These are phyloP conservation scores for Sebastes steindachneri DNA, from an alignment of 2,797 vertebrate genomes.

Conservation along the genomic window DNA sequence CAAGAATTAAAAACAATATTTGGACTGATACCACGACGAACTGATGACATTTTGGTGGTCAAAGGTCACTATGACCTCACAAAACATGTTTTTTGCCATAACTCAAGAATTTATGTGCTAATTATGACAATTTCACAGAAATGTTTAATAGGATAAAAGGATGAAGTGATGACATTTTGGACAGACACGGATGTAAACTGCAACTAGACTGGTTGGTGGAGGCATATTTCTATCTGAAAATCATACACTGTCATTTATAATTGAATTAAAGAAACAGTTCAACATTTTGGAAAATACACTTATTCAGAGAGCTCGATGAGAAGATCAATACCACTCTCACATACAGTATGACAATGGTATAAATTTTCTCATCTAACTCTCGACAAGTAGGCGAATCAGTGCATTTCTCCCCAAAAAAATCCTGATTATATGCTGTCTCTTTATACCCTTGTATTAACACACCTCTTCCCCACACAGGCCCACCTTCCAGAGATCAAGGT, in stretches of 20 bases:
- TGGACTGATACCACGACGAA: rapidly evolving
- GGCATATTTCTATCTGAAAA: not conserved
- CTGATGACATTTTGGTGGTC: too few species aligned
- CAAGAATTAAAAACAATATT: too few species aligned
- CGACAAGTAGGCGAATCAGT: not conserved
- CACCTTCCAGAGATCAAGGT: conserved; percentile 94
- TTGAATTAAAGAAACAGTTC: not conserved
- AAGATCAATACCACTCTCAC: not conserved
- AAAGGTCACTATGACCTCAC: too few species aligned
- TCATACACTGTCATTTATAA: not conserved
- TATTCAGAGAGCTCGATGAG: not conserved
- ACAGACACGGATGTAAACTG: too few species aligned
- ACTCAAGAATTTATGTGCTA: too few species aligned
- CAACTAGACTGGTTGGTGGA: too few species aligned
- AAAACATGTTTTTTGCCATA: too few species aligned
- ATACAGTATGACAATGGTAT: not conserved
- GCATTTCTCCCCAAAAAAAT: not conserved
- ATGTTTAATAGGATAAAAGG: too few species aligned
- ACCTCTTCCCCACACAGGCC: conserved; percentile 77
- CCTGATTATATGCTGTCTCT: not conserved
- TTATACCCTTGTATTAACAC: not conserved
- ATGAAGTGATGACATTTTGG: too few species aligned
- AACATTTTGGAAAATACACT: not conserved
- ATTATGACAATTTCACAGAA: too few species aligned
- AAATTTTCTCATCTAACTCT: not conserved